Base-by-base conservation (phyloP, 2,797 vertebrate species). In the Columba guinea region DNA sequence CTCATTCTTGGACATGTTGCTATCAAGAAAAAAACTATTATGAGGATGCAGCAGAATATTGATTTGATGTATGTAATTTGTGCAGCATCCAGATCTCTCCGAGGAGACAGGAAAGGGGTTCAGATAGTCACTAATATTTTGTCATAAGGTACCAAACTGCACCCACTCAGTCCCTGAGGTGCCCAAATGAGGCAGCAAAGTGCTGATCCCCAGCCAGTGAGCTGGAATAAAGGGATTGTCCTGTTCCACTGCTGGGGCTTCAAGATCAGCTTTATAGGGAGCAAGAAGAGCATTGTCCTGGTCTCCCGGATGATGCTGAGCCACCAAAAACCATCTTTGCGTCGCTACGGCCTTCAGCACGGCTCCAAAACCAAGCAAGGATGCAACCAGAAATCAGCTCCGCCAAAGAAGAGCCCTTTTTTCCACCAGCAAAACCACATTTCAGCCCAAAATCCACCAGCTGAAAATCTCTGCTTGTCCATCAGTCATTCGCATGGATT, bases 211-310 rank as follows among this genome's bases (percentile, higher is more conserved):
- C 20, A 49, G 39, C 24, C 58, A 52, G 18, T 60, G 62, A 59
- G 11, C 26, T n/a, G 56, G 23, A 59, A 85, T 55, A 52, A 69
- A 49, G 51, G 22, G 46, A 56, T 85, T 53, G 44, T 21, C 35
- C 5, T 46, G 64, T 46, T 17, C 44, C 10, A 3, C 32, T 44
- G 11, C 23, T 9, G 53, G 32, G 32, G 16, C n/a, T 56, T 52
- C 48, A 21, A 20, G 55, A 62, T 35, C 46, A 30, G 39, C 48
- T 77, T 51, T 11, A n/a, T 69, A 48, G 51, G 39, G 62, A 64
- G 22, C 0, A 1, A 73, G 63, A 7, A 0, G 17, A 81, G 19
- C 3, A 0, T 7, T 59, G 70, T n/a, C 46, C 23, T 11, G 32
- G 8, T 9, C 35, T 70, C 20, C n/a, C 37, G 32, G 46, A 11